phyloP scores from a whole-genome alignment of 2,888 invertebrate genomes.

The Druceiella hillmani region DNA sequence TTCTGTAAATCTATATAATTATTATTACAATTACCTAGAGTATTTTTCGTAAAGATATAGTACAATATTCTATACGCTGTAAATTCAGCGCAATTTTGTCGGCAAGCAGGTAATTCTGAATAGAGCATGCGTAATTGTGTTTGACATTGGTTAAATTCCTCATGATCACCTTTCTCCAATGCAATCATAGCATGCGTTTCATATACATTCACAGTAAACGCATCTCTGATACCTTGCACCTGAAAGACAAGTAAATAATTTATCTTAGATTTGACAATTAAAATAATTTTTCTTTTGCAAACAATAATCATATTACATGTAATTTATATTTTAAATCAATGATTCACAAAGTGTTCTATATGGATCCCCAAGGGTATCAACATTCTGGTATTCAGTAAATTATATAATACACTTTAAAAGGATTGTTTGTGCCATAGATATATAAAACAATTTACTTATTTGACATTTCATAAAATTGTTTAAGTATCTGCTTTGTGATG shows the following conservation, averaged over 20 bases:
- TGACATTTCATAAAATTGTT: too few species aligned
- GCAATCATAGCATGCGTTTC: slow-evolving; percentile 98
- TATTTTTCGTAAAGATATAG: slow-evolving; percentile 96
- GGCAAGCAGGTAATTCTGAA: slow-evolving; percentile 63
- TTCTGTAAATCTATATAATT: slow-evolving; percentile 2
- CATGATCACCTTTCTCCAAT: slow-evolving; percentile 95
- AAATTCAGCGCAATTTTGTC: slow-evolving; percentile 82
- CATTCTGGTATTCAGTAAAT: too few species aligned
- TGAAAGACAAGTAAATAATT: slow-evolving; percentile 33
- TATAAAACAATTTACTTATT: too few species aligned
- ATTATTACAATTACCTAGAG: slow-evolving; percentile 68
- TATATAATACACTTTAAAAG: too few species aligned
- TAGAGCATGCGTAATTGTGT: slow-evolving; percentile 96
- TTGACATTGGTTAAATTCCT: slow-evolving; percentile 99
- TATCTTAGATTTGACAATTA: slow-evolving; percentile 19
- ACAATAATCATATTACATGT: neutral
- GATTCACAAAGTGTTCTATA: too few species aligned
- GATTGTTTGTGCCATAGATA: too few species aligned
- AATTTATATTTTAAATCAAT: too few species aligned
- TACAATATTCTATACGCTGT: slow-evolving; percentile 95
- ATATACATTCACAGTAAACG: slow-evolving; percentile 96
- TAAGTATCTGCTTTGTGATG: too few species aligned
- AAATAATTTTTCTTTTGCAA: slow-evolving; percentile 19
- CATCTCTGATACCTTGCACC: slow-evolving; percentile 94
- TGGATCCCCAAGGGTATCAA: too few species aligned